Percentiles rank a stretch among this genome's conserved stretches.
Conservation (phyloP, 2,888 invertebrate genomes). For the Chrysotoxum bicinctum region DNA sequence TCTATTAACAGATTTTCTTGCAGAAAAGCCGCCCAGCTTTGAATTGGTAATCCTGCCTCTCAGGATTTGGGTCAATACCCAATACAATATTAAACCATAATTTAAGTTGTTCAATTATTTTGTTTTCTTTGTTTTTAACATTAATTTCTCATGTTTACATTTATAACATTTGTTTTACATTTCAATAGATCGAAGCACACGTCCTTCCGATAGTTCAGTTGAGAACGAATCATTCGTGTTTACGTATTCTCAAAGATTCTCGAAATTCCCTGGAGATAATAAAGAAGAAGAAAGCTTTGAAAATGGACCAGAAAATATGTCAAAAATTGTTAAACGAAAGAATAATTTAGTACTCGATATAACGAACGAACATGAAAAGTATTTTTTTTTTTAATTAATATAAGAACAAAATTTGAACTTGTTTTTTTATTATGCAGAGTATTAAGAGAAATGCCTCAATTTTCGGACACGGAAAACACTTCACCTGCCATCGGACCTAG, state of each 20-base stretch:
- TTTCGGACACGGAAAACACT: slow-evolving; percentile 81
- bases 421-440: slow-evolving; percentile 74
- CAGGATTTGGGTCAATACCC: too few relatives aligned
- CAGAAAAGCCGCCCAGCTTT: too few relatives aligned
- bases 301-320: slow-evolving; percentile 74
- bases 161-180: neutral
- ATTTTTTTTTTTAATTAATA: slow-evolving; percentile 24
- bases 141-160: neutral
- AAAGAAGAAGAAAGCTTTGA: slow-evolving; percentile 50
- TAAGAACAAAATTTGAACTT: neutral
- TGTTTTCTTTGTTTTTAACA: too few relatives aligned
- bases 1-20: too few relatives aligned
- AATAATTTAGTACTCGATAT: slow-evolving; percentile 79
- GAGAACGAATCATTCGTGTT: slow-evolving; percentile 84
- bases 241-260: slow-evolving; percentile 84
- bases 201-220: slow-evolving; percentile 84
- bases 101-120: too few relatives aligned
- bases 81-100: too few relatives aligned
- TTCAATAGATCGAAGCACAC: slow-evolving; percentile 80
- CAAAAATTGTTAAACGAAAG: slow-evolving; percentile 85
- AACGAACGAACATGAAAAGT: slow-evolving; percentile 81
- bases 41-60: too few relatives aligned
- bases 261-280: slow-evolving; percentile 82
- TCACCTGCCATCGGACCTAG: slow-evolving; percentile 81
- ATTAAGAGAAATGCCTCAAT: slow-evolving; percentile 79